Base-by-base conservation (phyloP, 2,113 vertebrate species). In the Elaphurus davidianus region DNA sequence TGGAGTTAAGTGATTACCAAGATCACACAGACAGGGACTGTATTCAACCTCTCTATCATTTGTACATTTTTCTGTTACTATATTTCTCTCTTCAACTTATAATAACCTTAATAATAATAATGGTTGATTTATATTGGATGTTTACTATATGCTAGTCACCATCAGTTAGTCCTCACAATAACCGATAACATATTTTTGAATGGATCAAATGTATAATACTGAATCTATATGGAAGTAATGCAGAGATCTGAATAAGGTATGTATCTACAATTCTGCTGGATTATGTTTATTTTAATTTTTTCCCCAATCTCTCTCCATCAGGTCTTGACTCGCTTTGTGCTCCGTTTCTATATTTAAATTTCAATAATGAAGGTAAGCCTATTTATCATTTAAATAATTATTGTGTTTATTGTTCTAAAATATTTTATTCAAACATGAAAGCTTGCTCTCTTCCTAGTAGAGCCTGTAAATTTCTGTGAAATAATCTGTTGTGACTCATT, bases 241-340 rank as follows among this genome's bases (percentile, higher is more conserved):
- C 33, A 57, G 9, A 94, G 62, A 91, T 55, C 23, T 87, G 55
- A 67, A 27, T 76, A 83, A 90, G n/a, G 8, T 87, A 11, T 78
- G 8, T 79, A 13, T 59, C 19, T 81, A 15, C 14, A 78, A 2
- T 36, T 97, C 47, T 50, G 17, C 5, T 52, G 15, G 36, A 25
- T 67, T 84, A 28, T 67, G 67, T 64, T 97, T 30, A 81, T 64
- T 16, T 0, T 0, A 54, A 91, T 96, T 74, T 71, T 97, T 50
- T 40, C 55, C 86, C 14, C 64, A 64, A 74, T 96, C 91, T 1
- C 45, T 98, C 87, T n/a, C 83, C 13, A 62, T 96, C 96, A 99
- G 99, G 99, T 98, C 99, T 99, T 98, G 99, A 99, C 98, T 99
- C 99, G 5, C 99, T 99, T 40, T 99, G 99, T 98, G 99, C 99